Base-by-base conservation (phyloP, 1,140 invertebrate species). In the Eupeodes corollae region DNA sequence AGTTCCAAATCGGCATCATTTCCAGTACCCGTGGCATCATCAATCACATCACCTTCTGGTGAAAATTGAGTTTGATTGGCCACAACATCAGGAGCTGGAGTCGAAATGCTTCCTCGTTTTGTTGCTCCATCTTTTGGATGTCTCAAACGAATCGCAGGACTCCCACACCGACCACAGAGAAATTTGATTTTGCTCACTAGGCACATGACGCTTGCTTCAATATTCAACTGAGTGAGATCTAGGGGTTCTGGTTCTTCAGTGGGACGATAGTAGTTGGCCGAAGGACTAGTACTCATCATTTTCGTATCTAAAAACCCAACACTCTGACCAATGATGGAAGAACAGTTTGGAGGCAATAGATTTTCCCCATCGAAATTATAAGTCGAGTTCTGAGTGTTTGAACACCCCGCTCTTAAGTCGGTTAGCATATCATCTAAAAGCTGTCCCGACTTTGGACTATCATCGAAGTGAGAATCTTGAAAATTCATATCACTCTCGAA, bases 201-300 rank as follows among this genome's bases (percentile, higher is more conserved):
- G 64, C 87, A 90, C 77, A 91, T 88, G 0, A 91, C 80, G 56
- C 86, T 86, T 1, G 88, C 88, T 69, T 92, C 88, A 26, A 91
- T 88, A 58, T 94, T 94, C 13, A 92, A 61, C 55, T 90, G 82
- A 1, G 86, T 91, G 37, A 93, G 72, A 65, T 92, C 90, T 78
- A 86, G 86, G 0, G 88, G 88, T 63, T 92, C 88, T 1, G 85
- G 85, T 59, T 89, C 86, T 57, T 88, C 85, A 0, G 82, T 84
- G 1, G 84, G 83, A 49, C 85, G 80, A 59, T 87, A 88, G 63
- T 86, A 86, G 69, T 86, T 86, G 0, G 83, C 83, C 16, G 83
- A 85, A 0, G 84, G 83, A 8, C 81, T 84, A 53, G 77, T 80
- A 52, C 79, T 83, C 82, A 84, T 84, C 39, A 65, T 77, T 50